Conservation (phyloP, 2,888 invertebrate genomes). For the Gasteruption jaculator region DNA sequence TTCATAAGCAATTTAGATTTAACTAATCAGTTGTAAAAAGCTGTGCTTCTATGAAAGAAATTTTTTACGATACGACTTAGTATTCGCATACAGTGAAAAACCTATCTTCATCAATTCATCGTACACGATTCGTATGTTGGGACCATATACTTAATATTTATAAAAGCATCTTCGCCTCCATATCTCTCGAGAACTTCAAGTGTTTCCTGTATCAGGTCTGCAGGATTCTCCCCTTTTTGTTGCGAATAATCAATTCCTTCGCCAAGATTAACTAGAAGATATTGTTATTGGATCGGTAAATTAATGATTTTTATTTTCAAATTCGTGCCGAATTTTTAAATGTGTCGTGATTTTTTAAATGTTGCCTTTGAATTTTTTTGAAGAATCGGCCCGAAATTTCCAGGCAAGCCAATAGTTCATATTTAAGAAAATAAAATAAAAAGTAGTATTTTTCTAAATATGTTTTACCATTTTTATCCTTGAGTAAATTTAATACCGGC, state of each 20-base stretch:
- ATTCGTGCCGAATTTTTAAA: too few species aligned
- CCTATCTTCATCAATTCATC: conserved; percentile 58
- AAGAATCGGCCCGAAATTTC: too few species aligned
- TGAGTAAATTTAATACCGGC: conserved; percentile 84
- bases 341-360: too few species aligned
- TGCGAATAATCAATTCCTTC: conserved; percentile 89
- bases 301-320: background rate
- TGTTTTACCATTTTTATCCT: conserved; percentile 70
- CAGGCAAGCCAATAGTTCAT: too few species aligned
- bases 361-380: too few species aligned
- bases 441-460: background rate
- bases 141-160: conserved; percentile 97
- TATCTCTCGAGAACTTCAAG: conserved; percentile 85
- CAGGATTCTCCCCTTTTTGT: conserved; percentile 80
- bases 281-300: conserved; percentile 1
- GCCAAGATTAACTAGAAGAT: conserved; percentile 75
- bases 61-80: too few species aligned
- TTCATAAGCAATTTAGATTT: too few species aligned
- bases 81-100: conserved; percentile 2
- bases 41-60: too few species aligned
- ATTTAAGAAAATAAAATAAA: background rate
- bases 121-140: conserved; percentile 95
- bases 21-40: too few species aligned
- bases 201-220: conserved; percentile 89
- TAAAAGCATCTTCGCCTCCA: conserved; percentile 94